Evolutionary conservation across 2,888 invertebrate species (phyloP).

Genomic region (Eupithecia tripunctaria): DNA sequence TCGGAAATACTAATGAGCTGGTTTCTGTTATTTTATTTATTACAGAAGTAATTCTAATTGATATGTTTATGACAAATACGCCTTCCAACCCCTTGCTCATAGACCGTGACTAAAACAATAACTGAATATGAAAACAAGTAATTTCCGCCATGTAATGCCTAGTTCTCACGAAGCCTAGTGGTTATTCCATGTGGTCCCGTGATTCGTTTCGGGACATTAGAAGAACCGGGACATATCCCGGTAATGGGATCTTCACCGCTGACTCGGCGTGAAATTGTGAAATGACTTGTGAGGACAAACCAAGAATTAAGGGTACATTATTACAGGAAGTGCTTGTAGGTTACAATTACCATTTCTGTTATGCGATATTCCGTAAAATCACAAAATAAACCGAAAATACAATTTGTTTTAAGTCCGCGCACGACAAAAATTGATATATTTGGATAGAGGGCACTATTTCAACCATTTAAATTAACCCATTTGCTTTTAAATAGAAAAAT

Average conservation of each 20-base stretch:
- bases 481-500: no score
- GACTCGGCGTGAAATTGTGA: slow-evolving; percentile 81
- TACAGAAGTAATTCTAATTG: slow-evolving; percentile 17
- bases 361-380: background rate
- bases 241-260: slow-evolving; percentile 73
- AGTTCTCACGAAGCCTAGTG: slow-evolving; percentile 69
- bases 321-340: background rate
- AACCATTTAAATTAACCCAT: no score
- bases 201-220: slow-evolving; percentile 79
- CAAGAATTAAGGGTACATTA: slow-evolving; percentile 39
- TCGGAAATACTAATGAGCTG: slow-evolving; percentile 44
- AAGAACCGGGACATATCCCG: slow-evolving; percentile 68
- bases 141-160: slow-evolving; percentile 58
- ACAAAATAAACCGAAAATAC: background rate
- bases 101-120: slow-evolving; percentile 35
- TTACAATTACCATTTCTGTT: background rate
- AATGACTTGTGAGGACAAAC: slow-evolving; percentile 68
- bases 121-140: slow-evolving; percentile 26
- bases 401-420: no score
- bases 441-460: no score
- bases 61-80: slow-evolving; percentile 19
- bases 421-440: no score
- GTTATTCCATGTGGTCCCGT: slow-evolving; percentile 74
- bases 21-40: slow-evolving; percentile 21
- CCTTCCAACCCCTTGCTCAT: slow-evolving; percentile 19